Base-by-base conservation (phyloP, 2,797 vertebrate genomes). In the Halcyon chelicuti region DNA sequence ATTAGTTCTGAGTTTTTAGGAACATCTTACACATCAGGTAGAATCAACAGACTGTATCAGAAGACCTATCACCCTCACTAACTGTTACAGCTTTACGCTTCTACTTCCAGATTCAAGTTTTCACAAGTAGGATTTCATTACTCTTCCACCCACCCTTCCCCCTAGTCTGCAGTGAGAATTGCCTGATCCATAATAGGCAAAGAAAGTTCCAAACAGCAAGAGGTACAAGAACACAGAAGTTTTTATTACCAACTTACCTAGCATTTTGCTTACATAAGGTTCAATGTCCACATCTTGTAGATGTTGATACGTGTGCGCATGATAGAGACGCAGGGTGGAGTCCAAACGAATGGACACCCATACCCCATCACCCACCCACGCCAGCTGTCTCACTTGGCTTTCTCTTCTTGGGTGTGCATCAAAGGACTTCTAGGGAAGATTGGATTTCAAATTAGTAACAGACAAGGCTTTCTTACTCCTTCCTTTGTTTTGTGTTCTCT, bases 251-350 rank as follows among this genome's bases (percentile, higher is more conserved):
- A 37, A 93, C 99, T 97, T 93, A 99, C 99, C 99, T 17, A 99
- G 98, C 99, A 99, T 99, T 98, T 99, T 99, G 99, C 99, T 99
- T 96, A 99, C 99, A 37, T 99, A 99, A 79, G 99, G 99, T 94
- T 99, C 99, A 42, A 99, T 99, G 98, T 99, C 99, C 16, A 99
- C 99, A 42, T 99, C 99, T 97, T 99, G 99, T 7, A 99, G 98
- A 94, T 99, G 99, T 93, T 99, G 99, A 88, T 98, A 98, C 17
- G 99, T 99, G 97, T 99, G 99, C 1, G 99, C 99, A 5, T 99
- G 99, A 97, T 99, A 99, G 57, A 99, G 98, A 23, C 99, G 98
- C 61, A 99, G 98, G 0, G 99, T 99, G 82, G 99, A 99, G 97
- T 99, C 99, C 92, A 99, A 98, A 9, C 99, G 98, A 92, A 99